Evolutionary conservation across 2,888 invertebrate genomes (phyloP), one percentile per base, ranked within the genome.

Genomic region (Thalpophila matura): DNA sequence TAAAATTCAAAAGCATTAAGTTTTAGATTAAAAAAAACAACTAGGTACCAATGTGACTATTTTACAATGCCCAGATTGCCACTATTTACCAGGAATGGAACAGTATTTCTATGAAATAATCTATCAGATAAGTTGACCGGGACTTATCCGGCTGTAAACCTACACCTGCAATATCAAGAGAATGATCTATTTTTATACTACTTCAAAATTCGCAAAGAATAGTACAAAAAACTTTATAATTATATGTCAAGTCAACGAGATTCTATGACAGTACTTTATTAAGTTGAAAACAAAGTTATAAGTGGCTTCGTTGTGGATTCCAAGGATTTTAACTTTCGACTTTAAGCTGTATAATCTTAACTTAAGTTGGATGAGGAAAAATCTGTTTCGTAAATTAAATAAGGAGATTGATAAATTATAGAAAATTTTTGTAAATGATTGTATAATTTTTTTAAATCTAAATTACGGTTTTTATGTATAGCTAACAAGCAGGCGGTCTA

Each of bases 201-300:
- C 22, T 45, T 33, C 6, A 16, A 29, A 67, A 46, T 9, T 46
- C 24, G 3, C 22, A 24, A 24, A 43, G 42, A 37, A 70, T 55
- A 70, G 47, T 38, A 33, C 18, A 53, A 49, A 54, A 71, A n/a
- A 71, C 31, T 71, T 71, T 64, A 50, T 72, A 69, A 69, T 72
- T 72, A 58, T 42, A 66, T 42, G 69, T 66, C 74, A 71, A 51
- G 45, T 31, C 38, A 43, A 47, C 47, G 42, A 62, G 50, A 53
- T 14, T 59, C 59, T 74, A 42, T 55, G 50, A 61, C 46, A 61
- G 51, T 40, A 55, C 45, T 67, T 62, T 54, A 46, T 49, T 35
- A 67, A 60, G 61, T 74, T 62, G 7, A 43, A 43, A 53, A 56
- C 42, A 62, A 62, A 68, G 50, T 74, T 43, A 1, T 61, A 61